A percentile compares a stretch with the other conserved stretches of the same genome.
phyloP scores from a whole-genome alignment of 2,113 vertebrate species.

The Gracilinanus agilis region DNA sequence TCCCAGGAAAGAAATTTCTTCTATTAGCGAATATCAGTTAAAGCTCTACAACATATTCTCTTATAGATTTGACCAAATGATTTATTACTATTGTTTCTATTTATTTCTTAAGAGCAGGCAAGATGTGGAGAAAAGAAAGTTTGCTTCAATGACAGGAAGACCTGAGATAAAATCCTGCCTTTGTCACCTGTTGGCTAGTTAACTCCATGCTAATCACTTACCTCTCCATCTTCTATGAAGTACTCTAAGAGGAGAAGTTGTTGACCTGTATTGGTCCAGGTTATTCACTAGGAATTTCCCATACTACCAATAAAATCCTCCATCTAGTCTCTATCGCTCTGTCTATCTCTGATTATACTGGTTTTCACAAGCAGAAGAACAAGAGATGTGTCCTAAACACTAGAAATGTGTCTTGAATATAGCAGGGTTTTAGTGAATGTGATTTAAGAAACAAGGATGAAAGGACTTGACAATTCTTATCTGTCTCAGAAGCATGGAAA shows the following conservation, averaged over 20 bases:
- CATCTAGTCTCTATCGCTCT: background rate
- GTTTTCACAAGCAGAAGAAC: background rate
- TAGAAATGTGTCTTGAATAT: background rate
- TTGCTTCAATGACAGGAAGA: background rate
- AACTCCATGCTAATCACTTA: background rate
- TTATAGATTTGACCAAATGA: background rate
- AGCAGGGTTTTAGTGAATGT: background rate
- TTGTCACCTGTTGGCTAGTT: background rate
- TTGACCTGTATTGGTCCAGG: background rate
- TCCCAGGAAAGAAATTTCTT: background rate
- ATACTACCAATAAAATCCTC: background rate
- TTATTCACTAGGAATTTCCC: background rate
- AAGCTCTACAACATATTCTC: background rate
- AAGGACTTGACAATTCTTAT: background rate
- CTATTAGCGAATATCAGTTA: background rate
- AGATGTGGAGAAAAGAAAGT: background rate
- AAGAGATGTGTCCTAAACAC: background rate
- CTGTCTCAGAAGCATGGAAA: background rate
- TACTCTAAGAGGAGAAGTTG: background rate
- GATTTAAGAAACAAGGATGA: background rate
- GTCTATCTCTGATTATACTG: background rate
- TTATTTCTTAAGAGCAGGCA: background rate
- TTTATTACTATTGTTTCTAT: background rate
- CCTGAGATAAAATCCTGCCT: background rate
- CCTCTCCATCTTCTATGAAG: background rate